Evolutionary conservation across 1,140 invertebrate genomes (phyloP).

Genomic region (Piezodorus guildinii): DNA sequence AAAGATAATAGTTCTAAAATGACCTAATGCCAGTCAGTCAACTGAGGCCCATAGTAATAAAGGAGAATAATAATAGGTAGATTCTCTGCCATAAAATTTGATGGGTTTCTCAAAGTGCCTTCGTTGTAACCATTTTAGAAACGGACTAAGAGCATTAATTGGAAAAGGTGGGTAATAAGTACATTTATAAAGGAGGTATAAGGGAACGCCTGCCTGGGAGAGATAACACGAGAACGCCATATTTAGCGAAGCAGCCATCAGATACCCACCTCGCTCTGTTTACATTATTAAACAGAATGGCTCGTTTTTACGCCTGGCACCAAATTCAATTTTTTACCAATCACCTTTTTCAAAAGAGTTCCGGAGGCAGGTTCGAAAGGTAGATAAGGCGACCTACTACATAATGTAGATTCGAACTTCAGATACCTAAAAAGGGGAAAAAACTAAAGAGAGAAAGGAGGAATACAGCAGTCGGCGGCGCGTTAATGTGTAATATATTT

Average conservation of each 20-base stretch:
- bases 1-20: too few relatives aligned
- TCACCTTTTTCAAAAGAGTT: background rate
- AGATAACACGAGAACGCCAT: background rate
- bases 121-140: background rate
- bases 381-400: slow-evolving; percentile 1
- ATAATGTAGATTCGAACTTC: background rate
- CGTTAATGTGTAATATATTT: too few relatives aligned
- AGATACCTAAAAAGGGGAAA: too few relatives aligned
- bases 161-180: slow-evolving; percentile 4
- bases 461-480: too few relatives aligned
- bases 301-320: background rate
- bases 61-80: too few relatives aligned
- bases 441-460: too few relatives aligned
- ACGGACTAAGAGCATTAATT: slow-evolving; percentile 7
- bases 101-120: background rate
- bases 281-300: slow-evolving; percentile 6
- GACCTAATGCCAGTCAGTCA: too few relatives aligned
- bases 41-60: too few relatives aligned
- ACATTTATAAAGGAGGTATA: slow-evolving; percentile 7
- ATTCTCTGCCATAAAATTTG: background rate
- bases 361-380: background rate
- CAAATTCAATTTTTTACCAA: background rate
- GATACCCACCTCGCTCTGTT: slow-evolving; percentile 1
- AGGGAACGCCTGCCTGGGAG: slow-evolving; percentile 1
- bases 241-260: slow-evolving; percentile 1